Base-by-base conservation (phyloP, 1,140 invertebrate genomes). In the Bactericera cockerelli region DNA sequence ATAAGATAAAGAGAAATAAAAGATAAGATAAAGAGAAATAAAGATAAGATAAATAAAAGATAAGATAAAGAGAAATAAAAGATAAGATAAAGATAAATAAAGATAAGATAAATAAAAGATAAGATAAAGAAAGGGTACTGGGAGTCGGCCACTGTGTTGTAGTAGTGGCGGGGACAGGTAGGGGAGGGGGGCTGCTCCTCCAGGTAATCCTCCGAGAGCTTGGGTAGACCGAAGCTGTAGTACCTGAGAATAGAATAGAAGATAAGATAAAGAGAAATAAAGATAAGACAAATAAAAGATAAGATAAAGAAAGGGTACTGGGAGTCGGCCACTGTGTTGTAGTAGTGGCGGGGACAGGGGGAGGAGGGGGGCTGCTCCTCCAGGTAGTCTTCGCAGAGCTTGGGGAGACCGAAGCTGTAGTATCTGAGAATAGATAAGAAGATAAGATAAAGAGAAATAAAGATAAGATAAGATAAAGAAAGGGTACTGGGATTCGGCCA, bases 61-160 rank as follows among this genome's bases (percentile, higher is more conserved):
- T 22, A 56, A 56, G 2, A 22, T 22, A 56, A 56, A 56, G 25
- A 53, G 13, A n/a, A n/a, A n/a, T n/a, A n/a, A n/a, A n/a, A n/a
- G n/a, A n/a, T n/a, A n/a, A n/a, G n/a, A n/a, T n/a, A n/a, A n/a
- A n/a, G n/a, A n/a, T n/a, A n/a, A n/a, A n/a, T n/a, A n/a, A n/a
- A n/a, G n/a, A n/a, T n/a, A n/a, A n/a, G n/a, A n/a, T n/a, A n/a
- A n/a, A n/a, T n/a, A n/a, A n/a, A n/a, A n/a, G n/a, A 21, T 53
- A 24, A 53, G 4, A 19, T 8, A 21, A 6, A 21, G 4, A 21
- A 24, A 24, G 86, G 86, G 74, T 81, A 84, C 55, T 72, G 76
- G 16, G 86, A 86, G 74, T 89, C 86, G 26, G 81, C 78, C 56
- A 89, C 86, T 1, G 85, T 86, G 58, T 81, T 78, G 14, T 74